Conservation (phyloP, 2,797 vertebrate species). For the Poeciliopsis turneri region DNA sequence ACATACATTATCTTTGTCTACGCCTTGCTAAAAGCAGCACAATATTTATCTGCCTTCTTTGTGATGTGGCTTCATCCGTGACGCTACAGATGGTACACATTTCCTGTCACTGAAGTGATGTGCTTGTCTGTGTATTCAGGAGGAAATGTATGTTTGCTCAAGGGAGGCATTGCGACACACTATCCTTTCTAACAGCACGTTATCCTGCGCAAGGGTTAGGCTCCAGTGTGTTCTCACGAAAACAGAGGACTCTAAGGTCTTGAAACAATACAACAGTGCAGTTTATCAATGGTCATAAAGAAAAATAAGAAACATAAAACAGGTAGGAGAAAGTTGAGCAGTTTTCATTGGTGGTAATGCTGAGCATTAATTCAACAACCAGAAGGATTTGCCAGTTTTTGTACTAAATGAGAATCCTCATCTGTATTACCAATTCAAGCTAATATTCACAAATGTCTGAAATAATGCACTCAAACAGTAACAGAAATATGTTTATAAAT, state of each 20-base stretch:
- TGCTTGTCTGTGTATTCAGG: conserved; percentile 39
- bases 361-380: neutral
- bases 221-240: conserved; percentile 8
- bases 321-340: neutral
- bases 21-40: conserved; percentile 11
- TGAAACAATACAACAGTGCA: neutral
- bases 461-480: neutral
- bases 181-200: conserved; percentile 25
- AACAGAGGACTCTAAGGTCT: conserved; percentile 4
- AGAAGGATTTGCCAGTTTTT: neutral
- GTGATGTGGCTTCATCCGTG: conserved; percentile 22
- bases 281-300: neutral
- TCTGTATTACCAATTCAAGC: neutral
- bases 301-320: neutral
- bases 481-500: neutral
- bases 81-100: conserved; percentile 70
- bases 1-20: conserved; percentile 6
- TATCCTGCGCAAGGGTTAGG: conserved; percentile 24
- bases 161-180: conserved; percentile 56
- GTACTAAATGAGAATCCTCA: neutral
- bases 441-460: neutral
- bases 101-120: conserved; percentile 67
- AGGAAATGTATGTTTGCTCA: conserved; percentile 62
- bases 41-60: conserved; percentile 25
- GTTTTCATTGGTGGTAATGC: neutral